phyloP scores from a whole-genome alignment of 2,113 vertebrate genomes.

The Oncorhynchus mykiss region DNA sequence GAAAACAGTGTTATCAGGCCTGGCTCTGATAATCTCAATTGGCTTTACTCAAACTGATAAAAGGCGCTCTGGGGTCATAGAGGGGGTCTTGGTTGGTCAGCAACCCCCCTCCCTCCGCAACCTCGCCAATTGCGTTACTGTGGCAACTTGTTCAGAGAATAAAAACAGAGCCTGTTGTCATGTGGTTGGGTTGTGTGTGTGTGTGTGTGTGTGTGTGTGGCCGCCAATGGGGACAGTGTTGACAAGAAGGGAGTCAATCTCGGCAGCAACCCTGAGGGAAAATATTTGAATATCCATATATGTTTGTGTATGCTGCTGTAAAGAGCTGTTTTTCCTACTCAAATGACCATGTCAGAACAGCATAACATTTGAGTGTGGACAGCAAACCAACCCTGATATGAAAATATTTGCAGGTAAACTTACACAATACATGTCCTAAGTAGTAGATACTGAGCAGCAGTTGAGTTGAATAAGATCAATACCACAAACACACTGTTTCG shows the following conservation, averaged over 20 bases:
- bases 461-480: not conserved
- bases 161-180: conserved; percentile 45
- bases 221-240: conserved; percentile 28
- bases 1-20: conserved; percentile 84
- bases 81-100: conserved; percentile 60
- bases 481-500: not conserved
- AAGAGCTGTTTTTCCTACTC: conserved; percentile 29
- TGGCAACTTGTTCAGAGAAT: conserved; percentile 64
- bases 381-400: not conserved
- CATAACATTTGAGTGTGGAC: not conserved
- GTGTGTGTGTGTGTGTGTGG: conserved; percentile 11
- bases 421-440: not conserved
- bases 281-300: conserved; percentile 38
- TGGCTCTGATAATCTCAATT: conserved; percentile 84
- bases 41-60: conserved; percentile 87
- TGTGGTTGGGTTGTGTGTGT: not conserved
- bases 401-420: conserved; percentile 5
- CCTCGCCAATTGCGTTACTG: conserved; percentile 65
- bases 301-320: conserved; percentile 7
- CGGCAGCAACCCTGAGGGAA: conserved; percentile 36
- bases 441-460: not conserved
- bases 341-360: conserved; percentile 17
- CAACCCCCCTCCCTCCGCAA: conserved; percentile 25
- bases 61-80: conserved; percentile 70
- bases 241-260: conserved; percentile 48